Base-by-base conservation (phyloP, 2,113 vertebrate genomes). In the Entomyzon cyanotis region DNA sequence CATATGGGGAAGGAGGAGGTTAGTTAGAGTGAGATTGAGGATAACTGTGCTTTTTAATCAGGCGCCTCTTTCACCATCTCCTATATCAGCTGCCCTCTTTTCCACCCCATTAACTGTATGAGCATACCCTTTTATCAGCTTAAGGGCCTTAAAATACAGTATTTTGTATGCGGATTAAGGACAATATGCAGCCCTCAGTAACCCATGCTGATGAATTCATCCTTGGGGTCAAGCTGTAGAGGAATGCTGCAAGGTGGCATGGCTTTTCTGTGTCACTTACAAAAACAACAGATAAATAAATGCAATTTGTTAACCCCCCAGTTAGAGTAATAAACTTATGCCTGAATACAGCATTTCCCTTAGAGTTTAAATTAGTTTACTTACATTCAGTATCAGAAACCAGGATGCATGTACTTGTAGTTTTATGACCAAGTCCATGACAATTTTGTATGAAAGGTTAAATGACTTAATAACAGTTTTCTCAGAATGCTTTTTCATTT, bases 381-480 rank as follows among this genome's bases (percentile, higher is more conserved):
- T 96, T 80, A 69, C 15, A 42, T 79, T 76, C 35, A 85, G 3
- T 82, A 49, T 68, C 79, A 84, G 53, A 73, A 89, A 47, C 15
- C 2, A 46, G 27, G 94, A 92, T 59, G 12, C 76, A 87, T 89
- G 84, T 94, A 83, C 56, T 80, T 94, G 33, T 62, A 81, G 25
- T 64, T 94, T 88, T 96, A 89, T 44, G 80, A 87, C 27, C 84
- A 90, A 95, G 92, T 89, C 65, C 42, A 50, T 60, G 67, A 87
- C 75, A 94, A 89, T 77, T 90, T 89, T 74, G 23, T 53, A 55
- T 94, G 64, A 96, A 96, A 97, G 44, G 37, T 86, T 80, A 95
- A 95, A 87, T 78, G n/a, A 62, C 33, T 87, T 90, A 94, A 87
- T 65, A 96, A 94, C 6, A 3, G 15, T 10, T 84, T 92, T 87